These are phyloP conservation scores for Pedicia rivosa DNA, from an alignment of 2,888 invertebrate species.

Conservation along the genomic window DNA sequence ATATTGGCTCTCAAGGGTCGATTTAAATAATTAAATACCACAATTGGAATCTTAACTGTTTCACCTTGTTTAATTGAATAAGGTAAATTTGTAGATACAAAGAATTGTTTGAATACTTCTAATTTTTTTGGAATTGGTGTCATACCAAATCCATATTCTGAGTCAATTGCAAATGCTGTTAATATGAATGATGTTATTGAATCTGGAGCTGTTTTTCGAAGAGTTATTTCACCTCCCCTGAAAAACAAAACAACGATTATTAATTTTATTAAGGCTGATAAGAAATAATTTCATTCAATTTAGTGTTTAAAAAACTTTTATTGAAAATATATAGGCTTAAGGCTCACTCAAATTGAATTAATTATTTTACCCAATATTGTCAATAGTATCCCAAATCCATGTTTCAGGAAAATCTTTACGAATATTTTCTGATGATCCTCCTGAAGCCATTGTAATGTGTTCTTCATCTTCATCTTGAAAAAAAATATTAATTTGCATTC, in stretches of 20 bases:
- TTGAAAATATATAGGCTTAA: too few species aligned
- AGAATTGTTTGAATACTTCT: conserved; percentile 68
- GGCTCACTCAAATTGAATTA: too few species aligned
- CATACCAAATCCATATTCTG: conserved; percentile 59
- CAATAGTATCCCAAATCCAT: conserved; percentile 41
- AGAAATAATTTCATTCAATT: too few species aligned
- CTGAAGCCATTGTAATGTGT: too few species aligned
- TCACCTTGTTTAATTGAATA: conserved; percentile 81
- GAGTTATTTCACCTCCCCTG: conserved; percentile 39
- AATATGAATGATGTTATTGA: conserved; percentile 74
- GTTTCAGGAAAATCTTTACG: conserved; percentile 49
- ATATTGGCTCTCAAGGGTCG: conserved; percentile 66
- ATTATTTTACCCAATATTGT: not conserved
- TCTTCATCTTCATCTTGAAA: too few species aligned
- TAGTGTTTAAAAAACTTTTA: too few species aligned
- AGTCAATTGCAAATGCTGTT: conserved; percentile 67
- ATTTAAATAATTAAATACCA: conserved; percentile 76
- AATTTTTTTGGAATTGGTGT: conserved; percentile 47
- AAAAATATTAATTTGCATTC: too few species aligned
- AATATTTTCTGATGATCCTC: too few species aligned
- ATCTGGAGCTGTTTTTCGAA: conserved; percentile 56
- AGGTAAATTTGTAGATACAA: conserved; percentile 73
- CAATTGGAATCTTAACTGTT: conserved; percentile 71
- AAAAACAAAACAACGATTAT: too few species aligned
- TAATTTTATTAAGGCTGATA: too few species aligned